Percentiles rank a stretch among this genome's conserved stretches.
These are phyloP conservation scores for Bryconaethiops microstoma DNA, from an alignment of 2,797 vertebrate genomes.

Conservation along the genomic window DNA sequence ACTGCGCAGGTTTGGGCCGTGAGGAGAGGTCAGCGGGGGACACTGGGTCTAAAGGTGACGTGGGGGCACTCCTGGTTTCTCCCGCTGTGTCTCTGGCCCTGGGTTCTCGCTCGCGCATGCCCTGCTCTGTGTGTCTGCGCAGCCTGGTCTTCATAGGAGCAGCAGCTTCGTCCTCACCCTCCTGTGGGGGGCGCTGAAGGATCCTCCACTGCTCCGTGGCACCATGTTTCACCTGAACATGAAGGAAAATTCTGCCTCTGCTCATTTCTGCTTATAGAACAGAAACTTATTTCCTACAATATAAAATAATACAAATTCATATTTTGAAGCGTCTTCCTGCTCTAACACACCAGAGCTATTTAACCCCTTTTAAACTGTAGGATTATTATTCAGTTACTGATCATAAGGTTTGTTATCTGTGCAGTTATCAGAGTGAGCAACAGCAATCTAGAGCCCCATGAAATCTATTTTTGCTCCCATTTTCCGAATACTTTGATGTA, in stretches of 20 bases:
- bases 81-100: conserved; percentile 81
- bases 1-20: conserved; percentile 81
- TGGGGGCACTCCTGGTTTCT: conserved; percentile 73
- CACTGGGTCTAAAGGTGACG: conserved; percentile 71
- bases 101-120: conserved; percentile 71
- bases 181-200: conserved; percentile 58
- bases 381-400: no score
- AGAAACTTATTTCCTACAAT: not conserved
- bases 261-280: no score
- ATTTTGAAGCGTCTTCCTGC: no score
- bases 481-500: no score
- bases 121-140: conserved; percentile 82
- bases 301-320: no score
- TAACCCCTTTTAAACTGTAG: no score
- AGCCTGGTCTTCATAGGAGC: conserved; percentile 87
- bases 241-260: not conserved
- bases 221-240: conserved; percentile 46
- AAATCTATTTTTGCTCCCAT: no score
- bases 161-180: conserved; percentile 77
- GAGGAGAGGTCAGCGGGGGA: conserved; percentile 70
- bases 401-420: no score
- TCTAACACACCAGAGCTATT: no score
- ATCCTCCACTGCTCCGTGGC: conserved; percentile 57
- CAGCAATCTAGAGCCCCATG: no score
- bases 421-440: no score